phyloP scores from a whole-genome alignment of 2,113 vertebrate genomes.

The Lipophrys pholis region DNA sequence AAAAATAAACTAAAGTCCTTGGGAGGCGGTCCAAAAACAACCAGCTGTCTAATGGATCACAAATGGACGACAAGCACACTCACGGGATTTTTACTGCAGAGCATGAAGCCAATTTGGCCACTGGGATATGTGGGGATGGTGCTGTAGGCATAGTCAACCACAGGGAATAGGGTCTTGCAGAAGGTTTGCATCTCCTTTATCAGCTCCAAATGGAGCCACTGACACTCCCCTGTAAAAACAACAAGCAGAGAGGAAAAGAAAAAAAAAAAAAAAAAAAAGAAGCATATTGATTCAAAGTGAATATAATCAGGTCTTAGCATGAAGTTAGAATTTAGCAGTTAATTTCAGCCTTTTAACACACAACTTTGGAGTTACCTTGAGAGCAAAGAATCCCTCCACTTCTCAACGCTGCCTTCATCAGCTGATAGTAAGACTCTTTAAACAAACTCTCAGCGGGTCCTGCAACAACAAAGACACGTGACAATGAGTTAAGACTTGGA shows the following conservation, averaged over 20 bases:
- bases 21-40: not conserved
- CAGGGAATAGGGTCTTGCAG: conserved; percentile 95
- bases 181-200: conserved; percentile 98
- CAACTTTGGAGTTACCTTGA: conserved; percentile 86
- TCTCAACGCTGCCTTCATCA: conserved; percentile 95
- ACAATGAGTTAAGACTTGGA: not conserved
- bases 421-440: conserved; percentile 97
- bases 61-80: conserved; percentile 59
- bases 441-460: conserved; percentile 97
- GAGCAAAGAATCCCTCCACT: conserved; percentile 95
- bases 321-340: no score
- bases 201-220: conserved; percentile 97
- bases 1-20: not conserved
- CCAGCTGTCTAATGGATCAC: not conserved
- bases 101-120: conserved; percentile 99
- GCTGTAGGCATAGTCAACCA: conserved; percentile 95
- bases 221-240: conserved; percentile 90
- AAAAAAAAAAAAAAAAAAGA: no score
- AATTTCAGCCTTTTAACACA: not conserved
- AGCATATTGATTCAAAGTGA: not conserved
- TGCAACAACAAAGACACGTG: conserved; percentile 52
- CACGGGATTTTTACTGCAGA: conserved; percentile 96
- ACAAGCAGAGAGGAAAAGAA: conserved; percentile 15
- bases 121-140: conserved; percentile 98
- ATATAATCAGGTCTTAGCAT: no score